Conservation (phyloP, 2,113 vertebrate genomes). For the Pomatostomus ruficeps region DNA sequence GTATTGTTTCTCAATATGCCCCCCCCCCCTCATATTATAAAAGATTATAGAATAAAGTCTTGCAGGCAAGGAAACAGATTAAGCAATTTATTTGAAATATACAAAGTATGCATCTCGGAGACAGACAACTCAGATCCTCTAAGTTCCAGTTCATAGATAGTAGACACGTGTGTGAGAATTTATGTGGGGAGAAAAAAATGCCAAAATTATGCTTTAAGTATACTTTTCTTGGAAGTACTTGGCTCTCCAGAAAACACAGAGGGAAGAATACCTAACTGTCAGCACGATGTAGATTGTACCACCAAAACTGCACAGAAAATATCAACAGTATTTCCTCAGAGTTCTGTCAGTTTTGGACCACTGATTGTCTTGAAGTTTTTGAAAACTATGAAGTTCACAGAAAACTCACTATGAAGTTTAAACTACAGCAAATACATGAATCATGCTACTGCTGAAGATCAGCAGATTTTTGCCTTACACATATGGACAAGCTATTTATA, state of each 20-base stretch:
- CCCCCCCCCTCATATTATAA: rapidly evolving
- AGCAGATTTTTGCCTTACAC: slow-evolving; percentile 63
- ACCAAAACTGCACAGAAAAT: not conserved
- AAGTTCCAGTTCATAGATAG: not conserved
- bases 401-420: not conserved
- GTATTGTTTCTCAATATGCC: not conserved
- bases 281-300: not conserved
- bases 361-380: not conserved
- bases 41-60: not conserved
- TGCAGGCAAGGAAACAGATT: not conserved
- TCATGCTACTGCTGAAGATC: slow-evolving; percentile 48
- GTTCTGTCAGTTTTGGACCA: not conserved
- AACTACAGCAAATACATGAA: slow-evolving; percentile 48
- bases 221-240: not conserved
- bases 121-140: not conserved
- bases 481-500: slow-evolving; percentile 75
- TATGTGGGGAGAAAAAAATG: not conserved
- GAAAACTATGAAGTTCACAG: not conserved
- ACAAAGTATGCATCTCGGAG: not conserved
- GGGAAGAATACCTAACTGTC: not conserved
- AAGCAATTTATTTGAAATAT: not conserved
- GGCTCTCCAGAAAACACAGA: not conserved
- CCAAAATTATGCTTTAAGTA: not conserved
- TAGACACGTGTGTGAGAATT: not conserved
- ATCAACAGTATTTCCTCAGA: not conserved